A percentile compares a stretch with the other conserved stretches of the same genome.
These are phyloP conservation scores for Indri indri DNA, from an alignment of 2,113 vertebrate genomes.

Conservation along the genomic window DNA sequence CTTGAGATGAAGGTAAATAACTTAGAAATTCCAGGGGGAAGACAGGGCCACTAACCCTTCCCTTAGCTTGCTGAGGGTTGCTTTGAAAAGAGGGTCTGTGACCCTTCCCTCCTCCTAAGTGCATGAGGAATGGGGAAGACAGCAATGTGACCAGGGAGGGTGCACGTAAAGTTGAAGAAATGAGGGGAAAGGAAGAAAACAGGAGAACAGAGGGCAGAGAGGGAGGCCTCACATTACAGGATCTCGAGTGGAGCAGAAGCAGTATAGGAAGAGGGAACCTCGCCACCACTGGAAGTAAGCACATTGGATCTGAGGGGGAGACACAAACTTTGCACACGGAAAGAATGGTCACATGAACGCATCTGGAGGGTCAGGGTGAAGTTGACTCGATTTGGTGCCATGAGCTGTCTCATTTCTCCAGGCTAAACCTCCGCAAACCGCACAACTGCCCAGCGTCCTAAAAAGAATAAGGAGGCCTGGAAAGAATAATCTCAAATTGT, in stretches of 20 bases:
- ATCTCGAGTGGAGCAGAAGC: background rate
- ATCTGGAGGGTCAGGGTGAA: background rate
- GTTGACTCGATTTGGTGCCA: background rate
- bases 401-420: background rate
- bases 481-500: background rate
- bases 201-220: background rate
- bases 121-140: background rate
- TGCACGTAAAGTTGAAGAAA: background rate
- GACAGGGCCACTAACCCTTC: background rate
- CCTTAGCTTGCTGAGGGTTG: rapidly evolving
- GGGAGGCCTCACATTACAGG: background rate
- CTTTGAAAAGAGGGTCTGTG: background rate
- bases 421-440: background rate
- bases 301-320: background rate
- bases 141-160: background rate
- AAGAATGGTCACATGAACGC: background rate
- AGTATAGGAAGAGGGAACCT: background rate
- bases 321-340: background rate
- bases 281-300: background rate
- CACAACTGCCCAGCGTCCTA: background rate
- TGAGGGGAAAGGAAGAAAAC: background rate
- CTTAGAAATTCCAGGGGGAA: background rate
- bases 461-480: background rate
- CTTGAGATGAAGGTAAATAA: constrained; percentile 76
- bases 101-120: background rate